Evolutionary conservation across 2,888 invertebrate species (phyloP).

Genomic region (Rambutsinella grinnellia): DNA sequence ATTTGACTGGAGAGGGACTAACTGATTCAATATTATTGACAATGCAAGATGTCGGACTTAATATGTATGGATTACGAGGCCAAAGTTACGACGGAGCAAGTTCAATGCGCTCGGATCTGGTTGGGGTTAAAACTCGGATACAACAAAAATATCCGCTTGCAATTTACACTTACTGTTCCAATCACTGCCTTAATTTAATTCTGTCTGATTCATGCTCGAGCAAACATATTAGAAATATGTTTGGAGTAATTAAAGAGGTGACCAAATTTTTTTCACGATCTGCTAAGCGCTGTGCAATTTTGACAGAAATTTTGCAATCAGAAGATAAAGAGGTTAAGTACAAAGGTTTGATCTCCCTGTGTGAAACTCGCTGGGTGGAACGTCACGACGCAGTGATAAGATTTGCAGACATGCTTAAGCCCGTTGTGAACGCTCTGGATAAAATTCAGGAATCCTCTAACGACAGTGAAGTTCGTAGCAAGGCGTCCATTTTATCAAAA

Average conservation of each 20-base stretch:
- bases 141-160: not conserved
- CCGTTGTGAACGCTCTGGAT: no score
- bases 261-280: no score
- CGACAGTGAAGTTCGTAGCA: no score
- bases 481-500: no score
- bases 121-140: not conserved
- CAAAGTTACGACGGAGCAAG: not conserved
- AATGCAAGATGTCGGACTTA: no score
- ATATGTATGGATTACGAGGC: not conserved
- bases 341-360: not conserved
- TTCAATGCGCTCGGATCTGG: not conserved
- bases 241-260: constrained; percentile 2
- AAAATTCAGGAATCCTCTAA: no score
- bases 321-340: no score
- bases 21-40: no score
- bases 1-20: not conserved
- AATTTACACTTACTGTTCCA: not conserved
- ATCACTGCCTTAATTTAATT: not conserved
- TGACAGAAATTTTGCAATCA: no score
- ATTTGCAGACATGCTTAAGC: not conserved
- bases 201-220: not conserved
- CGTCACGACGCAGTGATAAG: not conserved
- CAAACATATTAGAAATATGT: not conserved
- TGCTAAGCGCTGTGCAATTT: no score
- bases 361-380: not conserved